Conservation (phyloP, 2,888 invertebrate genomes). For the Drosophila ochracea region DNA sequence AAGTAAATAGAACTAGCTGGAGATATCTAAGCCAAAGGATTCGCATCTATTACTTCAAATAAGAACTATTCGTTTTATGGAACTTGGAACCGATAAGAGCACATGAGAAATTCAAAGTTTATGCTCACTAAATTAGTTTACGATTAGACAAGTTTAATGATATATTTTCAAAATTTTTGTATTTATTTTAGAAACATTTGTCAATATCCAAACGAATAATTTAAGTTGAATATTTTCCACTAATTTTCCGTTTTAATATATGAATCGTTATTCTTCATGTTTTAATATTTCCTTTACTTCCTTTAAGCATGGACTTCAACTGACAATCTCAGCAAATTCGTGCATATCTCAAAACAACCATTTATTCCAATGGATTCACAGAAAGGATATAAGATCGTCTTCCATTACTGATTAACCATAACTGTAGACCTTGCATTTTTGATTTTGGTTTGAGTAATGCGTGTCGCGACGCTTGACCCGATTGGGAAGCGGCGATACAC, state of each 20-base stretch:
- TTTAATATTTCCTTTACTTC: too few relatives aligned
- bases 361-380: neutral
- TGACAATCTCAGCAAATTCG: neutral
- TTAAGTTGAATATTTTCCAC: neutral
- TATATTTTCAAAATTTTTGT: neutral
- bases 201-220: neutral
- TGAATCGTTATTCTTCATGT: neutral
- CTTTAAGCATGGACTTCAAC: too few relatives aligned
- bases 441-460: neutral
- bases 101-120: neutral
- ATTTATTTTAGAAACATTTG: neutral
- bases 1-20: neutral
- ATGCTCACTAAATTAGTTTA: neutral
- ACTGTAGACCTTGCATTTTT: conserved; percentile 25
- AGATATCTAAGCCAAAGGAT: neutral
- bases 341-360: neutral
- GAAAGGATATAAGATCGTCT: neutral
- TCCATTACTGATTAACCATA: conserved; percentile 25
- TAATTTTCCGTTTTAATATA: neutral
- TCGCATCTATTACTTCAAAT: neutral
- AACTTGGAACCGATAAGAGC: neutral
- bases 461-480: conserved; percentile 34
- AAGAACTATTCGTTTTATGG: neutral
- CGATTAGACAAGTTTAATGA: neutral
- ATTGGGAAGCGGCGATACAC: neutral